Evolutionary conservation across 2,113 vertebrate species (phyloP).

Genomic region (Pteruthius melanotis): DNA sequence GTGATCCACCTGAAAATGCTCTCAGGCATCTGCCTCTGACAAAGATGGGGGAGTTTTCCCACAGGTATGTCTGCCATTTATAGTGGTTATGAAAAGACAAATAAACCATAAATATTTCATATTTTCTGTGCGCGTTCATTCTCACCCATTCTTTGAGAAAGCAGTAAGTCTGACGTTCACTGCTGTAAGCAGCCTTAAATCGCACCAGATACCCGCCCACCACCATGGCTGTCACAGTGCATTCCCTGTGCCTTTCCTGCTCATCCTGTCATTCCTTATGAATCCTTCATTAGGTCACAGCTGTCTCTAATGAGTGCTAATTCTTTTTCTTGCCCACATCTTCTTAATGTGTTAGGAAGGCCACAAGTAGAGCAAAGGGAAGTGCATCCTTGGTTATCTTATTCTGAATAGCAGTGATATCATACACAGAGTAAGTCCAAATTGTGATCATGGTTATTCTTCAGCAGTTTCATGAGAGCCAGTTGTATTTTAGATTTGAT

Average conservation of each 20-base stretch:
- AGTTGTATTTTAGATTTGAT: background rate
- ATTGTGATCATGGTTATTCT: background rate
- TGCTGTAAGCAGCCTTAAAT: background rate
- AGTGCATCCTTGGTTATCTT: background rate
- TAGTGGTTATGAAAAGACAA: background rate
- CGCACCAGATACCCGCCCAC: background rate
- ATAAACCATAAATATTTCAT: slow-evolving; percentile 6
- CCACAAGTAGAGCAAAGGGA: background rate
- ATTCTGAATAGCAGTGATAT: background rate
- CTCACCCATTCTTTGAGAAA: background rate
- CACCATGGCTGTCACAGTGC: background rate
- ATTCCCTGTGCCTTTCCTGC: background rate
- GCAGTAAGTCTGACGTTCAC: background rate
- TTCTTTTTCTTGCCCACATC: background rate
- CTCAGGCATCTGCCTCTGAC: background rate
- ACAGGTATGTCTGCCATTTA: background rate
- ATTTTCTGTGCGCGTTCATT: background rate
- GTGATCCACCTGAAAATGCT: background rate
- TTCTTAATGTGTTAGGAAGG: background rate
- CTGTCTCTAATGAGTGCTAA: background rate
- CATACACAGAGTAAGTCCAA: background rate
- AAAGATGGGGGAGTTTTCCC: background rate
- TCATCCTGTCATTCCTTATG: background rate
- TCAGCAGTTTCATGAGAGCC: background rate
- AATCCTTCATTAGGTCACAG: background rate